Evolutionary conservation across 2,888 invertebrate genomes (phyloP).

Genomic region (Choreutis nemorana): DNA sequence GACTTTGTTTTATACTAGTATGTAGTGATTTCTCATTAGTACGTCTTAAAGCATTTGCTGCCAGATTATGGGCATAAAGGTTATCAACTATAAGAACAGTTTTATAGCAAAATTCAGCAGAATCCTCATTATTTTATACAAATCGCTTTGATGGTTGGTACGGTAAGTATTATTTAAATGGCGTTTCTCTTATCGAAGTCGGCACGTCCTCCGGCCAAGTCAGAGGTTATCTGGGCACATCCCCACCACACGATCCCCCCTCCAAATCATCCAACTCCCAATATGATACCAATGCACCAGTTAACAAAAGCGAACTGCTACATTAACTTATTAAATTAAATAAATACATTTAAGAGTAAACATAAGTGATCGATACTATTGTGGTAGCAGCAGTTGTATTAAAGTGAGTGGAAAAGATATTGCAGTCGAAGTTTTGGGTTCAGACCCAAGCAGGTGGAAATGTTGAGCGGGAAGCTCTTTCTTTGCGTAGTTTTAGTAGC

Average conservation of each 20-base stretch:
- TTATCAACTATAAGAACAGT: too few species aligned
- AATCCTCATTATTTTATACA: too few species aligned
- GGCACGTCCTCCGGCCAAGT: conserved; percentile 43
- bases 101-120: too few species aligned
- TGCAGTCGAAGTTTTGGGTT: conserved; percentile 20
- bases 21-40: too few species aligned
- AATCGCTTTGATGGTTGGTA: too few species aligned
- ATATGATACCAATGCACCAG: conserved; percentile 40
- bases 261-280: conserved; percentile 24
- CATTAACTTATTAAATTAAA: conserved; percentile 21
- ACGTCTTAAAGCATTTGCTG: too few species aligned
- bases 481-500: conserved; percentile 43
- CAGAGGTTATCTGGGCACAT: conserved; percentile 45
- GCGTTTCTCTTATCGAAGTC: conserved; percentile 34
- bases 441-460: conserved; percentile 47
- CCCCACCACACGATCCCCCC: conserved; percentile 25
- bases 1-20: too few species aligned
- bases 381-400: conserved; percentile 5
- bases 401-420: conserved; percentile 14
- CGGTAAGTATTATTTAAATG: conserved; percentile 56
- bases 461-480: conserved; percentile 47
- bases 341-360: conserved; percentile 7
- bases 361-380: too few species aligned
- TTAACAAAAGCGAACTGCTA: conserved; percentile 37
- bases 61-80: too few species aligned